Evolutionary conservation across 2,113 vertebrate genomes (phyloP).

Genomic region (Python bivittatus): DNA sequence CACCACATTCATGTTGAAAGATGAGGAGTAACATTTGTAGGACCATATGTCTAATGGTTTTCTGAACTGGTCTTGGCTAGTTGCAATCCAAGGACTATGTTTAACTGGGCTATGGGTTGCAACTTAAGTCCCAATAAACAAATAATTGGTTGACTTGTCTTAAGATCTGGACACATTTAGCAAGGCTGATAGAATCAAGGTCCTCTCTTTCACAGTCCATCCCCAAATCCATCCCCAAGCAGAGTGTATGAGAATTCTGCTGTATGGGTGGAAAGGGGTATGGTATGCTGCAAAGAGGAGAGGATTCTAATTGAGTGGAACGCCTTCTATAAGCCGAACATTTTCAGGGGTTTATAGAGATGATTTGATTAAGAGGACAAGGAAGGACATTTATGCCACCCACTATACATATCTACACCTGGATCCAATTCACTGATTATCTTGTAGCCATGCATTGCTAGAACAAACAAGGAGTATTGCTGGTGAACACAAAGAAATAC

Average conservation of each 20-base stretch:
- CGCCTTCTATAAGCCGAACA: neutral
- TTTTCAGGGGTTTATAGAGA: neutral
- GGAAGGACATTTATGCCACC: neutral
- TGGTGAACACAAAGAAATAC: neutral
- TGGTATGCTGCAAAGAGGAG: neutral
- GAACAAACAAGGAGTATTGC: neutral
- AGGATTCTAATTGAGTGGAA: neutral
- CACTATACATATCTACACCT: neutral
- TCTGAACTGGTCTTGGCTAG: neutral
- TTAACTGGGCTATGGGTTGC: neutral
- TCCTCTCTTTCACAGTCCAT: neutral
- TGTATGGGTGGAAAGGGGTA: neutral
- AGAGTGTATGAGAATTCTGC: neutral
- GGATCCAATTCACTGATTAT: neutral
- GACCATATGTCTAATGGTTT: neutral
- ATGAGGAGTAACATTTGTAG: neutral
- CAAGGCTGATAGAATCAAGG: neutral
- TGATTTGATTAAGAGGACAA: neutral
- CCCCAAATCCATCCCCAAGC: neutral
- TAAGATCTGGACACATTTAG: neutral
- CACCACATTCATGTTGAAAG: neutral
- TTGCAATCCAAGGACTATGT: neutral
- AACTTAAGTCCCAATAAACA: neutral
- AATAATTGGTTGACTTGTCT: neutral
- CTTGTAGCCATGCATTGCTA: neutral